Conservation (phyloP, 2,888 invertebrate genomes). For the Epiblema foenella region DNA sequence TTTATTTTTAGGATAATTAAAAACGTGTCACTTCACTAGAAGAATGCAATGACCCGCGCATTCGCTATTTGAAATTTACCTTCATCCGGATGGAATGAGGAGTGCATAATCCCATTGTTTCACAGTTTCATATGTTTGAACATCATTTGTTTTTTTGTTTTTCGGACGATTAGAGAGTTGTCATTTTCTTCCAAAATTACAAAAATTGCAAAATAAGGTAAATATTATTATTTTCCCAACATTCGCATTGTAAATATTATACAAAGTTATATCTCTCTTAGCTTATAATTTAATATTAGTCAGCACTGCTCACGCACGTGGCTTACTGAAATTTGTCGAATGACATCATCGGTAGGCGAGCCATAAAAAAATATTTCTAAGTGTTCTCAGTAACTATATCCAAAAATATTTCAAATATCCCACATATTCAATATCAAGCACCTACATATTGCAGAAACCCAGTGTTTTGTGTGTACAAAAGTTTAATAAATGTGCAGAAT, state of each 20-base stretch:
- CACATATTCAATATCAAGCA: conserved; percentile 32
- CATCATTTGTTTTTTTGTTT: conserved; percentile 85
- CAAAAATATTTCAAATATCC: conserved; percentile 54
- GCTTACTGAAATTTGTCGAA: conserved; percentile 74
- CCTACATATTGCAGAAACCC: conserved; percentile 53
- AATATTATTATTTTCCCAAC: conserved; percentile 64
- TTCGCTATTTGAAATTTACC: conserved; percentile 82
- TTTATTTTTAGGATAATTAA: conserved; percentile 71
- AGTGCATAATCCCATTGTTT: conserved; percentile 84
- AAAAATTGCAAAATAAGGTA: conserved; percentile 84
- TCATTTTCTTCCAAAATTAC: conserved; percentile 84
- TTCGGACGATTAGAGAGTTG: conserved; percentile 83
- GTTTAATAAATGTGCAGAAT: conserved; percentile 86
- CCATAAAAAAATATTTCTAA: conserved; percentile 57
- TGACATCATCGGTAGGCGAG: conserved; percentile 78
- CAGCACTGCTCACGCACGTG: conserved; percentile 70
- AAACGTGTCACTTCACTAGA: conserved; percentile 78
- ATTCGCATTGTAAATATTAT: conserved; percentile 11
- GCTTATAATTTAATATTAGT: conserved; percentile 48
- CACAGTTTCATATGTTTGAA: conserved; percentile 84
- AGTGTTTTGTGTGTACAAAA: conserved; percentile 76
- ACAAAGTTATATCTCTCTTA: conserved; percentile 10
- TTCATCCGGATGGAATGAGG: conserved; percentile 83
- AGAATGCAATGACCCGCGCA: conserved; percentile 76
- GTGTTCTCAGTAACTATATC: conserved; percentile 50